Conservation (phyloP, 2,888 invertebrate genomes). For the Drosophila atroscutellata region DNA sequence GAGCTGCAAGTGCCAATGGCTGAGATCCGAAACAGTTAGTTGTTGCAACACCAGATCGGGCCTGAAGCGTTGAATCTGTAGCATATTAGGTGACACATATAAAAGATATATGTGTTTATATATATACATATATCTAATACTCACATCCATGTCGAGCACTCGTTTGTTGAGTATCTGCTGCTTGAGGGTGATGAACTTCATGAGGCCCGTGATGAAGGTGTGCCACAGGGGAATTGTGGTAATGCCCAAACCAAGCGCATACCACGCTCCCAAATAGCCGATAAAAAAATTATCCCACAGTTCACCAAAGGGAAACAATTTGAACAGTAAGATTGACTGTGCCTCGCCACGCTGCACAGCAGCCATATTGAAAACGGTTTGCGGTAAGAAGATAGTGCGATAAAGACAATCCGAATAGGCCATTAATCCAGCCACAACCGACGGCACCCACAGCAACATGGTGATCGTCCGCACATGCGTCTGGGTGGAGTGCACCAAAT, state of each 20-base stretch:
- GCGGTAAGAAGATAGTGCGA: slow-evolving; percentile 67
- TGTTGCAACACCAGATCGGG: not conserved
- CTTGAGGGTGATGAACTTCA: slow-evolving; percentile 75
- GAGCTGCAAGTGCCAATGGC: slow-evolving; percentile 59
- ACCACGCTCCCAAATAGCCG: slow-evolving; percentile 70
- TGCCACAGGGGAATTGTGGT: slow-evolving; percentile 79
- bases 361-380: slow-evolving; percentile 70
- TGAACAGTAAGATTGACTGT: slow-evolving; percentile 68
- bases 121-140: slow-evolving; percentile 29
- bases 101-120: not conserved
- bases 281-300: slow-evolving; percentile 65
- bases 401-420: slow-evolving; percentile 70
- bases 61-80: slow-evolving; percentile 43
- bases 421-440: slow-evolving; percentile 62
- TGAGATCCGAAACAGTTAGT: slow-evolving; percentile 26
- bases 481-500: slow-evolving; percentile 52
- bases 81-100: not conserved
- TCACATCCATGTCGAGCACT: slow-evolving; percentile 72
- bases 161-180: slow-evolving; percentile 68
- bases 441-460: slow-evolving; percentile 61
- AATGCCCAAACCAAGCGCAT: slow-evolving; percentile 65
- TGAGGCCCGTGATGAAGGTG: slow-evolving; percentile 76
- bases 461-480: slow-evolving; percentile 64
- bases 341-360: slow-evolving; percentile 66
- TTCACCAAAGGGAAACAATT: slow-evolving; percentile 76